Evolutionary conservation across 1,140 invertebrate genomes (phyloP), one percentile per base, ranked within the genome.

Genomic region (Helicoverpa zea): DNA sequence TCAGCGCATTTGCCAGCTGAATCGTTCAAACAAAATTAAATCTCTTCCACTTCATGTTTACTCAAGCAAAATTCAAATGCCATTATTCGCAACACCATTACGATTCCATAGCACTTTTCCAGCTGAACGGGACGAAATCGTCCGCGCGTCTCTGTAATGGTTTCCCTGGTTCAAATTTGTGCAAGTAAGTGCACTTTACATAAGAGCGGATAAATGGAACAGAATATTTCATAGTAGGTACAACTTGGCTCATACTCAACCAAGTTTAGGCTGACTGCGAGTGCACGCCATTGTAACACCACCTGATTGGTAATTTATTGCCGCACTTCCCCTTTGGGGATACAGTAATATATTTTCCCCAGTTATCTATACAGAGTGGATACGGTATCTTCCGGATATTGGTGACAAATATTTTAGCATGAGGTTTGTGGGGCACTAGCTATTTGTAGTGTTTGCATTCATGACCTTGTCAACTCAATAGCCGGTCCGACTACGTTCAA

Each of bases 221-320:
- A 82, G 77, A 86, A 88, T 88, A 88, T 85, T 88, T 87, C 86
- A 88, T 87, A 82, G 77, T 77, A 51, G 61, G 63, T 79, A 73
- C 79, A 85, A 86, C 84, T 89, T 89, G 86, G 86, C 86, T 83
- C 82, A 80, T 80, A 82, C 81, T 87, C 83, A 84, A 83, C 79
- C 73, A 82, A 87, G 81, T 84, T 85, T 80, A 81, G 54, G 29
- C 70, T 81, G 59, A 58, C 74, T 81, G 81, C 80, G 79, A 72
- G 63, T 68, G 77, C 51, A 51, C 66, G 77, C 79, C 68, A 87
- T 82, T 86, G 84, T 87, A 82, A 76, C 80, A 80, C 70, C 77
- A 81, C 72, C 81, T 85, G 83, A 88, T 87, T 87, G 84, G 61
- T 84, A 86, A 88, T 83, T 87, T 85, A 85, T 83, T 82, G 70